Percentiles rank a stretch among this genome's conserved stretches.
Evolutionary conservation across 2,113 vertebrate species (phyloP).

Genomic region (Thalassarche chlororhynchos): DNA sequence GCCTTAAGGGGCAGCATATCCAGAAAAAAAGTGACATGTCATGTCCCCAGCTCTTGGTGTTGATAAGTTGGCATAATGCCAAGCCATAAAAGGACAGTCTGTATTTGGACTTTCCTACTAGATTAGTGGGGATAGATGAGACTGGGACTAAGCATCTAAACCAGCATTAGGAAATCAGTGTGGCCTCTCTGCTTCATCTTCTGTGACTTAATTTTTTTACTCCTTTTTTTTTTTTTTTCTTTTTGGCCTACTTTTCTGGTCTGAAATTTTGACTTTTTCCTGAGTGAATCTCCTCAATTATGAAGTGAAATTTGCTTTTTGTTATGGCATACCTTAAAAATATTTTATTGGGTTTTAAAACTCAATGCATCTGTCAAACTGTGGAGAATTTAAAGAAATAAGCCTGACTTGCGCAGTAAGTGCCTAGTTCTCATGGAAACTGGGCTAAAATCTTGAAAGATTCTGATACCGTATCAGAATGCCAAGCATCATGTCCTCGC

Average conservation of each 20-base stretch:
- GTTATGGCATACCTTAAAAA: not conserved
- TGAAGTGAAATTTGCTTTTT: not conserved
- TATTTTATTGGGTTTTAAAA: not conserved
- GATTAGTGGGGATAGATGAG: not conserved
- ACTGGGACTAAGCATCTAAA: not conserved
- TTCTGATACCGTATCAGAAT: not conserved
- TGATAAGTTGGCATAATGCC: not conserved
- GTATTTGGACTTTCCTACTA: not conserved
- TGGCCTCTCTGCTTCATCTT: not conserved
- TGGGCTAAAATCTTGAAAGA: not conserved
- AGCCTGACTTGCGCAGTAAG: not conserved
- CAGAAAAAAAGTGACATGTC: not conserved
- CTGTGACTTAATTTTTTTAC: not conserved
- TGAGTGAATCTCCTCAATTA: not conserved
- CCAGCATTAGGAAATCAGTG: not conserved
- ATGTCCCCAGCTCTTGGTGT: not conserved
- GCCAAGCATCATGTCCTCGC: not conserved
- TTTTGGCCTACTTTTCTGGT: not conserved
- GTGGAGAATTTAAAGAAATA: not conserved
- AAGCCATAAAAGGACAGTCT: not conserved
- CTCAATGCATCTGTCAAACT: not conserved
- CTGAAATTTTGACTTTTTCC: not conserved
- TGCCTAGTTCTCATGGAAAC: not conserved
- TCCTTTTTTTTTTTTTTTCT: not conserved
- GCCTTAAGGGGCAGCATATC: not conserved